Conservation (phyloP, 2,888 invertebrate genomes). For the Drosophila stalkeri region DNA sequence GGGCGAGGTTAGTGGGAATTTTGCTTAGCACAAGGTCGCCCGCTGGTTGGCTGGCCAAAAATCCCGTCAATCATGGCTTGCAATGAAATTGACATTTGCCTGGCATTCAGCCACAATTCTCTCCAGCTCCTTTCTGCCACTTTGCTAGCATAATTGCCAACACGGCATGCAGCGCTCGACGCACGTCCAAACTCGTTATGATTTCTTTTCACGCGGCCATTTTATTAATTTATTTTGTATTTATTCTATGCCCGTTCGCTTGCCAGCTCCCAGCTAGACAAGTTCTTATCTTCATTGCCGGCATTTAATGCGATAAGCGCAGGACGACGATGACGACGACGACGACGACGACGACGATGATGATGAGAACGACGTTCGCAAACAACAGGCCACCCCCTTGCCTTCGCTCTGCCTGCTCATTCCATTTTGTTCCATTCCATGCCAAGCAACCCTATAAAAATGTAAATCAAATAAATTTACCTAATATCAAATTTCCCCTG, state of each 20-base stretch:
- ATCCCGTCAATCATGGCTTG: slow-evolving; percentile 48
- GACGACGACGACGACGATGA: slow-evolving; percentile 30
- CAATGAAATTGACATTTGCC: slow-evolving; percentile 38
- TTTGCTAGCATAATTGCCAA: slow-evolving; percentile 65
- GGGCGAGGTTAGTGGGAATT: slow-evolving; percentile 1
- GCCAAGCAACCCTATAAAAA: slow-evolving; percentile 75
- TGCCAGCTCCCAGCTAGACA: slow-evolving; percentile 55
- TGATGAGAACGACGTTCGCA: slow-evolving; percentile 56
- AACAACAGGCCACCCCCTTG: slow-evolving; percentile 56
- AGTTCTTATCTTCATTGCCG: slow-evolving; percentile 75
- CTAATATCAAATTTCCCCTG: slow-evolving; percentile 82
- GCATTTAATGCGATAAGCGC: slow-evolving; percentile 78
- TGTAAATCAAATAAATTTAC: slow-evolving; percentile 83
- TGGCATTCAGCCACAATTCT: slow-evolving; percentile 3
- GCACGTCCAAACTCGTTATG: slow-evolving; percentile 66
- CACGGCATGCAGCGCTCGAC: slow-evolving; percentile 38
- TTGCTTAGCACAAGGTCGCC: slow-evolving; percentile 16
- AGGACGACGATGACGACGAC: slow-evolving; percentile 58
- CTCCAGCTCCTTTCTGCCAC: slow-evolving; percentile 21
- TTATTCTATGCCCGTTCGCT: slow-evolving; percentile 59
- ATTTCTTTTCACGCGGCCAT: slow-evolving; percentile 64
- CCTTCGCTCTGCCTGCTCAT: slow-evolving; percentile 1
- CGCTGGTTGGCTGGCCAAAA: slow-evolving; percentile 5
- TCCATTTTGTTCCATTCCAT: slow-evolving; percentile 16
- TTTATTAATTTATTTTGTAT: slow-evolving; percentile 79